These are phyloP conservation scores for Schizopygopsis malacanthus DNA, from an alignment of 2,797 vertebrate species.

Conservation along the genomic window DNA sequence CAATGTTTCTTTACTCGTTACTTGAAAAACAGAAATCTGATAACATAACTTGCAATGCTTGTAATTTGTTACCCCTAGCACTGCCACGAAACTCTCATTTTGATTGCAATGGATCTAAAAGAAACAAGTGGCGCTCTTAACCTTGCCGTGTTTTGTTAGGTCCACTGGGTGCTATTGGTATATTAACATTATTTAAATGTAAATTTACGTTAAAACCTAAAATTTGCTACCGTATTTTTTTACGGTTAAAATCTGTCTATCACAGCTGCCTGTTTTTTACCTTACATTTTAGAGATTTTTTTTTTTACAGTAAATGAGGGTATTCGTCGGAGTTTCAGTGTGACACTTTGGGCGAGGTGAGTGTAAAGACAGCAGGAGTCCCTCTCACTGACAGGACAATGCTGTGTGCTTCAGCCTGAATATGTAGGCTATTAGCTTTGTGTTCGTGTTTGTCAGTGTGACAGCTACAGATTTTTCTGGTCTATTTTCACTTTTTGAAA, in stretches of 20 bases:
- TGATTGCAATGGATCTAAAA: neutral
- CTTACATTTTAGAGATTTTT: too few species aligned
- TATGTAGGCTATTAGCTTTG: slow-evolving; percentile 65
- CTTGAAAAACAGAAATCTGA: too few species aligned
- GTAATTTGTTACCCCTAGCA: too few species aligned
- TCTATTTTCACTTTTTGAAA: slow-evolving; percentile 65
- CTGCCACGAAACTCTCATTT: neutral
- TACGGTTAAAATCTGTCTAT: too few species aligned
- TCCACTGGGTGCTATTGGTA: slow-evolving; percentile 48
- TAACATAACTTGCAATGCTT: too few species aligned
- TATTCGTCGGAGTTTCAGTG: slow-evolving; percentile 59
- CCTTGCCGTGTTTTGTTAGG: slow-evolving; percentile 69
- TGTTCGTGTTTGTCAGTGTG: slow-evolving; percentile 62
- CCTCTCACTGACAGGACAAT: slow-evolving; percentile 57
- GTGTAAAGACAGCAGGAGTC: slow-evolving; percentile 50
- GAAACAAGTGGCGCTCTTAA: slow-evolving; percentile 68
- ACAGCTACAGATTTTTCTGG: slow-evolving; percentile 56
- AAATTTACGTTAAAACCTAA: too few species aligned
- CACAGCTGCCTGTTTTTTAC: too few species aligned
- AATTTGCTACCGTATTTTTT: too few species aligned
- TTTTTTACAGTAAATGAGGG: slow-evolving; percentile 61
- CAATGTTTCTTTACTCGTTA: too few species aligned
- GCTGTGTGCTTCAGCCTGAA: slow-evolving; percentile 63
- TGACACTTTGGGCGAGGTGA: slow-evolving; percentile 57
- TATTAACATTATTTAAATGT: too few species aligned